Percentiles rank a stretch among this genome's conserved stretches.
Conservation (phyloP, 64 coral and sea anemone genomes). For the Catalaphyllia jardinei region DNA sequence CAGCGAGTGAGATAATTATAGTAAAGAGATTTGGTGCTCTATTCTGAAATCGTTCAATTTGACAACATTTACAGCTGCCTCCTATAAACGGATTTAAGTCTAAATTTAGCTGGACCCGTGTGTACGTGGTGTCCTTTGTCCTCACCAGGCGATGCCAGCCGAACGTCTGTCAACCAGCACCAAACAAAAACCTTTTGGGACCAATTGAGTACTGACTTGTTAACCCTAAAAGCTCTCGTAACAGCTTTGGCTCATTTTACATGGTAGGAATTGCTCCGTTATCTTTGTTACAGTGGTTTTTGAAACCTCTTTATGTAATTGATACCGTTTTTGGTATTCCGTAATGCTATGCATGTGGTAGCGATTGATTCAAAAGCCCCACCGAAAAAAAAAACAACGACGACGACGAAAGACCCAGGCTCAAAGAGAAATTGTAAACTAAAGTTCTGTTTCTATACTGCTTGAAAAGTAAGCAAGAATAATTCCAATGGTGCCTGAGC, state of each 20-base stretch:
- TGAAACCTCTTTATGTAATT: conserved; percentile 9
- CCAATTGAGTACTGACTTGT: neutral
- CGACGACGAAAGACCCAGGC: too few relatives aligned
- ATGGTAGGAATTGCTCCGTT: neutral
- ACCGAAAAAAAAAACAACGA: neutral
- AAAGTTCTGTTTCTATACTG: too few relatives aligned
- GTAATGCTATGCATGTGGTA: conserved; percentile 23
- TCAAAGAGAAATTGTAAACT: too few relatives aligned
- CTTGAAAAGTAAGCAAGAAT: neutral
- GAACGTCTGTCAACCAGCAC: neutral
- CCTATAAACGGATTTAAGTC: neutral
- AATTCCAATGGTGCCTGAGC: neutral
- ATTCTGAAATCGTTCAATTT: neutral
- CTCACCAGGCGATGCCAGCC: neutral
- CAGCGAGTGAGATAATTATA: neutral
- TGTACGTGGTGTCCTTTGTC: neutral
- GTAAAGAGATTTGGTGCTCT: neutral
- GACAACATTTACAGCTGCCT: neutral
- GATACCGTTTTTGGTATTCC: neutral
- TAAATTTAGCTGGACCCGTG: neutral
- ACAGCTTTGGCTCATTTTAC: neutral
- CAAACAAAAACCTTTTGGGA: neutral
- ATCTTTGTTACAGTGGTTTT: conserved; percentile 11
- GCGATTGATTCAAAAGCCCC: neutral
- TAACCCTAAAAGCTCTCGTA: conserved; percentile 16